Evolutionary conservation across 2,113 vertebrate species (phyloP), one percentile per base, ranked within the genome.

Genomic region (Plecotus auritus): DNA sequence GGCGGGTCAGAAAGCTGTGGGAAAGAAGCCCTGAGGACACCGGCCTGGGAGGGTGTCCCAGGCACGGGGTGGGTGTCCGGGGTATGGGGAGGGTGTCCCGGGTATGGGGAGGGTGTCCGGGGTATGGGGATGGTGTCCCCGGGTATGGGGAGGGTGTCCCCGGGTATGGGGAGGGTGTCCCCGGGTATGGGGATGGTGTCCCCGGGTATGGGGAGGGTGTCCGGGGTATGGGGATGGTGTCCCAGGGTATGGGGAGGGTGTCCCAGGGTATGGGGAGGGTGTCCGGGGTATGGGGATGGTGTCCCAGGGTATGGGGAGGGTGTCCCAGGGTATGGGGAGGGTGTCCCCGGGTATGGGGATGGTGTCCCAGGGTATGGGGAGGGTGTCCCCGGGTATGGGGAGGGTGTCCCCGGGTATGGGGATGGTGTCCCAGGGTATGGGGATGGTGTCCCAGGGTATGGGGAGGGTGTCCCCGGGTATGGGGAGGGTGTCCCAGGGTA

Each of bases 1-100:
- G 22, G 35, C 0, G 1, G 23, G 47, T 30, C 10, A 0, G 20
- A n/a, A 18, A 61, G 47, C 30, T 8, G 13, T 2, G 6, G 40
- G 16, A 14, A 18, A 22, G 30, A 70, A 0, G 4, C 9, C 26
- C n/a, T 0, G 5, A 61, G 26, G 4, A 11, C 56, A 22, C n/a
- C 37, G 9, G 32, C 45, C 81, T 30, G 26, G 26, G 9, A 28
- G 7, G 70, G n/a, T 1, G 59, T 18, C 72, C 40, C 7, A 5
- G 35, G 45, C 3, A 0, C 1, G 56, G 28, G n/a, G 28, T 2
- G 42, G 30, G 18, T 35, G 49, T 69, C 23, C 2, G 3, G 26
- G 61, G 51, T 4, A 18, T 6, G 14, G 81, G 22, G 26, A 9
- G 6, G 69, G 42, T 1, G 56, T 32, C 72, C 37, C 10, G 28